These are phyloP conservation scores for Brachyopa scutellaris DNA, from an alignment of 2,888 invertebrate species.

Conservation along the genomic window DNA sequence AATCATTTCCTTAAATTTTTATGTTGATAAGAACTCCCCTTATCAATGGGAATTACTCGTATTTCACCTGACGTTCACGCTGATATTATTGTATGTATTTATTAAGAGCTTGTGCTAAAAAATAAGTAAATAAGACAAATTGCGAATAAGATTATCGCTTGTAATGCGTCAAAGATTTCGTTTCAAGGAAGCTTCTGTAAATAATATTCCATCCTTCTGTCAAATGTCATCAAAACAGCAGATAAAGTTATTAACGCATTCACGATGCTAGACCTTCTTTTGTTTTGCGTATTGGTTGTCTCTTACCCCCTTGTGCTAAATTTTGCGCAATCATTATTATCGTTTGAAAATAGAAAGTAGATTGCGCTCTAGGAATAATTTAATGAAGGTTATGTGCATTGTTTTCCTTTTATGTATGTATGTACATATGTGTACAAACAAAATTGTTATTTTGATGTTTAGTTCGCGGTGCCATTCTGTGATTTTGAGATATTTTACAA, in stretches of 20 bases:
- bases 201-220: slow-evolving; percentile 5
- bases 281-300: neutral
- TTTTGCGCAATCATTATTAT: slow-evolving; percentile 3
- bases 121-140: too few relatives aligned
- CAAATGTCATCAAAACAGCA: slow-evolving; percentile 40
- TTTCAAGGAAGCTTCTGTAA: slow-evolving; percentile 23
- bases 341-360: slow-evolving; percentile 18
- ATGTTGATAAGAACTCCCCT: neutral
- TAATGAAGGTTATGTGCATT: slow-evolving; percentile 20
- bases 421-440: neutral
- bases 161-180: slow-evolving; percentile 3
- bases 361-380: neutral
- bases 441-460: slow-evolving; percentile 10
- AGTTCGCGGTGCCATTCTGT: neutral
- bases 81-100: neutral
- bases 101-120: neutral
- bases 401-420: too few relatives aligned
- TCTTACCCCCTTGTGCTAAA: neutral
- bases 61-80: slow-evolving; percentile 1
- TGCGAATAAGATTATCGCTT: neutral
- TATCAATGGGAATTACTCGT: neutral
- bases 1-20: neutral
- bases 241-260: slow-evolving; percentile 25
- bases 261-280: neutral
- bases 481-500: neutral